Base-by-base conservation (phyloP, 2,797 vertebrate species). In the Cygnus olor region DNA sequence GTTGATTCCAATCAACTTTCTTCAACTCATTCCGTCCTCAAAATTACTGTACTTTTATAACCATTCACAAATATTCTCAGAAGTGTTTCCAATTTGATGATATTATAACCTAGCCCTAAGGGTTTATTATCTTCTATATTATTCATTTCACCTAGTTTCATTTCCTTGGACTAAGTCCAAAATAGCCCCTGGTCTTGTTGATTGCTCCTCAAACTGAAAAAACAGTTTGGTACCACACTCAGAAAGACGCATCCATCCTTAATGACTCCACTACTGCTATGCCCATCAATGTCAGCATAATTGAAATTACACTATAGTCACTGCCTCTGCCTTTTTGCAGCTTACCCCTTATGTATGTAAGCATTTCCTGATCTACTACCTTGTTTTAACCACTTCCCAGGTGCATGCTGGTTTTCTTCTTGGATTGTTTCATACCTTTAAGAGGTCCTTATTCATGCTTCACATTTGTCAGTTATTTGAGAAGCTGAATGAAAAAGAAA, bases 91-190 rank as follows among this genome's bases (percentile, higher is more conserved):
- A 96, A 96, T 97, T 96, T 98, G 97, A 92, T 93, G 97, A 97
- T 97, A 97, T 97, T 98, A 97, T 97, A 97, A 98, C 96, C 97
- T 98, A 97, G 97, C 98, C 97, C 97, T 98, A 96, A 97, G 98
- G 98, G 97, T 98, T 98, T 98, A 98, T 98, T 98, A 98, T 96
- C 96, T 96, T 97, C 92, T 93, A 94, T 91, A 96, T 94, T 97
- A 96, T 97, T 98, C 98, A 98, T 98, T 98, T 98, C 95, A 98
- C 97, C 97, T 98, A 96, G 96, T 97, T 97, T 97, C 96, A 97
- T 97, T 98, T 97, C 95, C 96, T 96, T 98, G 98, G 97, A 97
- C 96, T 93, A 97, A 97, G 97, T 97, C 97, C 98, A 98, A 97
- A 97, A 98, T 97, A 97, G 97, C 97, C 97, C 93, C 96, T 98